Evolutionary conservation across 2,113 vertebrate species (phyloP).

Genomic region (Syngnathoides biaculeatus): DNA sequence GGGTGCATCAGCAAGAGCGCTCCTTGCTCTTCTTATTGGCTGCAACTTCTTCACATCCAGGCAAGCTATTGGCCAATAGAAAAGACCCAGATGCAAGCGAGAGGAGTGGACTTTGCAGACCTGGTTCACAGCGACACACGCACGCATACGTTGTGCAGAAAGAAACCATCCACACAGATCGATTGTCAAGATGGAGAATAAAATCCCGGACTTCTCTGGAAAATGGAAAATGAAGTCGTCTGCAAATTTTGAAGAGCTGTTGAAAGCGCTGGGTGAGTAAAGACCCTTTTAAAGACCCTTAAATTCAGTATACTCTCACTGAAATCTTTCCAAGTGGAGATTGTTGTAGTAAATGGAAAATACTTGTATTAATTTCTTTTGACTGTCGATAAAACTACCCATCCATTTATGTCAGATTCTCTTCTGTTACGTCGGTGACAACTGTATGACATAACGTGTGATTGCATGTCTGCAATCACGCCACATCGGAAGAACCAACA

Average conservation of each 20-base stretch:
- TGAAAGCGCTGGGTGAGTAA: conserved; percentile 82
- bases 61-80: conserved; percentile 54
- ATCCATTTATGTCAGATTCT: not conserved
- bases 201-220: conserved; percentile 82
- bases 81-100: conserved; percentile 40
- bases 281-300: not conserved
- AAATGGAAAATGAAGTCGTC: conserved; percentile 90
- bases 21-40: conserved; percentile 32
- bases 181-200: conserved; percentile 14
- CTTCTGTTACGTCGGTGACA: too few relatives aligned
- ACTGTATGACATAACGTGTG: too few relatives aligned
- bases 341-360: not conserved
- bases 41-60: conserved; percentile 39
- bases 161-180: not conserved
- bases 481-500: too few relatives aligned
- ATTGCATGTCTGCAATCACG: too few relatives aligned
- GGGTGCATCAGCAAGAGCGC: conserved; percentile 10
- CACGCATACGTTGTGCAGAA: not conserved
- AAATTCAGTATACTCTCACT: not conserved
- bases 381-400: not conserved
- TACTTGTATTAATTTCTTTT: not conserved
- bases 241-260: conserved; percentile 87
- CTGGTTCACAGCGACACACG: conserved; percentile 18
- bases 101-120: conserved; percentile 24
- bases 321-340: not conserved